Evolutionary conservation across 2,113 vertebrate species (phyloP).

Genomic region (Ardeotis arabs): DNA sequence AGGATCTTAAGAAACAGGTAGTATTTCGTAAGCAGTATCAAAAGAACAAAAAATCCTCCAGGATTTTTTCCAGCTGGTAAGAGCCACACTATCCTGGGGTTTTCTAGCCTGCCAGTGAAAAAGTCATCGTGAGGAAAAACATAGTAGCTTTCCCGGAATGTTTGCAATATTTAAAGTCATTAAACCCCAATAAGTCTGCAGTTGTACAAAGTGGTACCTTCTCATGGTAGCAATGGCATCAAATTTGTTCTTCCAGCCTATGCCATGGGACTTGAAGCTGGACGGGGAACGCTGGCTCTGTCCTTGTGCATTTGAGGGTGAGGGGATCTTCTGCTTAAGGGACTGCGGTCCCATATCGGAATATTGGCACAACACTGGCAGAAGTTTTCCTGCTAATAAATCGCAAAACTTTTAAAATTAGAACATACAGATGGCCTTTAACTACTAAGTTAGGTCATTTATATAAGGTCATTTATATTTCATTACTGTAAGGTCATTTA

Average conservation of each 20-base stretch:
- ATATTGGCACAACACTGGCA: background rate
- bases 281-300: background rate
- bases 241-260: background rate
- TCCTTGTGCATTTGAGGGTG: no score
- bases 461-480: background rate
- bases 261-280: background rate
- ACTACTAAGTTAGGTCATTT: background rate
- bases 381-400: background rate
- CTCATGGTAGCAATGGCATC: background rate
- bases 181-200: background rate
- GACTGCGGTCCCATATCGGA: fast-evolving
- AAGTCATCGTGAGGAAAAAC: background rate
- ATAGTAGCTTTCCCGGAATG: background rate
- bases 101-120: background rate
- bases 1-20: background rate
- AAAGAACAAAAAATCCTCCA: background rate
- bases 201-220: background rate
- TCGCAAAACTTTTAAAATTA: background rate
- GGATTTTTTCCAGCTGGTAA: background rate
- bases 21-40: background rate
- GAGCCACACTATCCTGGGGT: background rate
- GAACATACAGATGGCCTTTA: background rate
- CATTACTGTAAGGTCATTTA: background rate
- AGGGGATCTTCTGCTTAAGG: background rate
- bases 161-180: background rate